Evolutionary conservation across 2,888 invertebrate genomes (phyloP), one percentile per base, ranked within the genome.

Genomic region (Parnassius smintheus): DNA sequence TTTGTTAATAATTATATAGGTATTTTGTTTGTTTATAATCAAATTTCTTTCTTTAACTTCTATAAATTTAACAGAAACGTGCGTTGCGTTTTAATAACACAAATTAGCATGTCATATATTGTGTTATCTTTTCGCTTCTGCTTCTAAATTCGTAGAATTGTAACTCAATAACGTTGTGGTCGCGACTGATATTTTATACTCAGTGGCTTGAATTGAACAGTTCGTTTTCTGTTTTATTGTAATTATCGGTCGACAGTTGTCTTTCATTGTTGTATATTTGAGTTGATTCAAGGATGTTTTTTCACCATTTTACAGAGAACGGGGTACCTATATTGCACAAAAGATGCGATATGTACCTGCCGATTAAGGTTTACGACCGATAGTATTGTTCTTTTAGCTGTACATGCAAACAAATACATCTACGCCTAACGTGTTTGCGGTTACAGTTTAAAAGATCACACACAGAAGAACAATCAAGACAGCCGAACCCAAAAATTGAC

Each of bases 141-240:
- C 65, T 65, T 70, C 69, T 68, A 68, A 73, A 73, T 75, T 75
- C 75, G 69, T 66, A 63, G 74, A 75, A 75, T 67, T 62, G 75
- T 69, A 75, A 75, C 65, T 58, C 63, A 67, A 74, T 68, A 74
- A 65, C 60, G 60, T 65, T 72, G 73, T 69, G 75, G 74, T 68
- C 68, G 70, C 68, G 66, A 66, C 54, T 71, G 72, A 74, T 68
- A 74, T 64, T 72, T 70, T 70, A 70, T 70, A 67, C 68, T 67
- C 68, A 59, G 71, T 52, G 68, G 65, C 61, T 59, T 70, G 55
- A 25, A 54, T 59, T 70, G 55, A 25, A 54, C 64, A 67, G 64
- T 45, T 53, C 52, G 62, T 59, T 56, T 56, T 65, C 62, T 66
- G 54, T 58, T 62, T 44, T 60, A 45, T 61, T 65, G 54, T 35